Percentiles rank a stretch among this genome's conserved stretches.
Conservation (phyloP, 1,140 invertebrate species). For the Pachyrhynchus sulphureomaculatus region DNA sequence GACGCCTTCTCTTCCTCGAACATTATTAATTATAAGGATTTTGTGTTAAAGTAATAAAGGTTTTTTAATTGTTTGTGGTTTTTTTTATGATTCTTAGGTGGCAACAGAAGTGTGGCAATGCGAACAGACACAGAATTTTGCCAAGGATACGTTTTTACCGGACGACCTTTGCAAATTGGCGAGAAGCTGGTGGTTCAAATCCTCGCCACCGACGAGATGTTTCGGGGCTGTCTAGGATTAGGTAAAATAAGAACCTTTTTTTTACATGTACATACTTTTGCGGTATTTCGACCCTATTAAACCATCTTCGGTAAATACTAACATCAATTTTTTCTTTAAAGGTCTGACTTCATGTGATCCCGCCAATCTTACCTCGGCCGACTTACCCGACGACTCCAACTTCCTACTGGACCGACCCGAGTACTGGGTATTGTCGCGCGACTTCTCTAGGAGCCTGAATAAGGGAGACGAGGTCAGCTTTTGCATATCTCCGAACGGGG, state of each 20-base stretch:
- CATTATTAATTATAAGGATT: no score
- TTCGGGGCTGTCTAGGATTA: constrained; percentile 84
- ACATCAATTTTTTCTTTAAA: not conserved
- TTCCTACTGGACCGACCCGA: constrained; percentile 90
- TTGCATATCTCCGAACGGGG: constrained; percentile 77
- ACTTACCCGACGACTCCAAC: constrained; percentile 92
- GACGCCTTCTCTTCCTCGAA: no score
- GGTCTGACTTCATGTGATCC: constrained; percentile 95
- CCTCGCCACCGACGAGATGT: constrained; percentile 79
- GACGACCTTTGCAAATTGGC: constrained; percentile 77
- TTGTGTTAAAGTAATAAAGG: no score
- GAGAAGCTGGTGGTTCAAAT: constrained; percentile 88
- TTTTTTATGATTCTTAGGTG: constrained; percentile 46
- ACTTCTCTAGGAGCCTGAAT: constrained; percentile 80
- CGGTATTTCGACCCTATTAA: not conserved
- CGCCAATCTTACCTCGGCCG: constrained; percentile 64
- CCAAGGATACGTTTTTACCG: constrained; percentile 93
- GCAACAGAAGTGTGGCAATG: constrained; percentile 77
- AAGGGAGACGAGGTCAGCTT: constrained; percentile 91
- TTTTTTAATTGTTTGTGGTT: no score
- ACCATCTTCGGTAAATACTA: not conserved
- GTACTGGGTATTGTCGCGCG: constrained; percentile 95
- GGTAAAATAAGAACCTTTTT: not conserved
- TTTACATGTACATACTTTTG: not conserved
- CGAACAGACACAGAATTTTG: constrained; percentile 84